These are phyloP conservation scores for Onychomys arenicola DNA, from an alignment of 2,797 vertebrate species.

Conservation along the genomic window DNA sequence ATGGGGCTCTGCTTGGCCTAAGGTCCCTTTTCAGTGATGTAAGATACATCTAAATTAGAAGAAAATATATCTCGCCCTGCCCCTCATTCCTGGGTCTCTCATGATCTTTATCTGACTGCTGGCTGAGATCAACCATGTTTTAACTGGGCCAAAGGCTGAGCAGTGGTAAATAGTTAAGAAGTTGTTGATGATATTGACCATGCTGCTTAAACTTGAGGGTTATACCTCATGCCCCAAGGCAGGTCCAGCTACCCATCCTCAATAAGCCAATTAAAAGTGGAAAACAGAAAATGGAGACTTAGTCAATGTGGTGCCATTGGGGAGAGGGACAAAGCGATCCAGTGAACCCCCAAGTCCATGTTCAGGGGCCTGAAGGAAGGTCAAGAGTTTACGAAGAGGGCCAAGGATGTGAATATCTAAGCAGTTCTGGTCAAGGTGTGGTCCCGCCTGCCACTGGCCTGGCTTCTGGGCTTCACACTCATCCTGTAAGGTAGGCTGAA, in stretches of 20 bases:
- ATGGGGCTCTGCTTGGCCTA: neutral
- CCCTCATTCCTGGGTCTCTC: neutral
- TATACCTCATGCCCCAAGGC: neutral
- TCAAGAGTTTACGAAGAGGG: neutral
- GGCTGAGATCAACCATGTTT: neutral
- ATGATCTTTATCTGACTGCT: neutral
- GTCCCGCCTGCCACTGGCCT: fast-evolving
- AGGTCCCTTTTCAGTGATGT: neutral
- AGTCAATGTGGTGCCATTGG: neutral
- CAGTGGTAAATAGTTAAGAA: constrained; percentile 72
- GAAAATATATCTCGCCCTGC: neutral
- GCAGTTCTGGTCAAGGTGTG: neutral
- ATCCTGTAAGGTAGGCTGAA: neutral
- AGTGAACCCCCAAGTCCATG: neutral
- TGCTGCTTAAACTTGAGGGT: neutral
- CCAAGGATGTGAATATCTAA: neutral
- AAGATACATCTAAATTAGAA: constrained; percentile 16
- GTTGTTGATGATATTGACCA: neutral
- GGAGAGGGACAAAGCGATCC: neutral
- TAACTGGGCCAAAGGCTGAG: constrained; percentile 4
- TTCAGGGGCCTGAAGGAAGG: no score
- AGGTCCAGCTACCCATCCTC: neutral
- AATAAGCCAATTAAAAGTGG: neutral
- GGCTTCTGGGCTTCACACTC: no score
- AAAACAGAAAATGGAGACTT: neutral